Evolutionary conservation across 1,140 invertebrate species (phyloP), one percentile per base, ranked within the genome.

Genomic region (Zophobas atratus): DNA sequence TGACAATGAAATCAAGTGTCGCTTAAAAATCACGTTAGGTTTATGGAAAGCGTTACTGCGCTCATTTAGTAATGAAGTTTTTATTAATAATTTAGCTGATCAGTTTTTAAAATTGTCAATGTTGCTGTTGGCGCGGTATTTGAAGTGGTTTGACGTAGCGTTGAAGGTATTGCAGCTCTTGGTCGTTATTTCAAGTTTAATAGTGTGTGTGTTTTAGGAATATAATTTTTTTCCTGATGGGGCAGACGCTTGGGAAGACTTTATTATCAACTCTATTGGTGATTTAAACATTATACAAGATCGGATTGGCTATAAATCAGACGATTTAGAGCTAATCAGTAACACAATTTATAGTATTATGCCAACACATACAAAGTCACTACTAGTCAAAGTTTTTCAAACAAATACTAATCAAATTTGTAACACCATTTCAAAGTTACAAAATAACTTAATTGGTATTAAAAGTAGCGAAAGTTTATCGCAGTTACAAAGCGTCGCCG

Each of bases 401-500:
- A 46, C 49, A 32, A 84, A 84, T 78, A 48, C 63, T 43, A 84
- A 87, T 77, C 87, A 89, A 79, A 84, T 92, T 35, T 85, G 86
- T 70, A 88, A 90, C 46, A 88, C 89, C 2, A 85, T 87, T 60
- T 84, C 86, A 49, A 82, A 85, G 49, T 84, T 94, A 53, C 75
- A 84, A 78, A 84, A 85, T 34, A 86, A 88, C 67, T 87, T 91
- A 81, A 87, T 87, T 55, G 56, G 48, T 8, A 49, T 92, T 43
- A 91, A 89, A 70, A 86, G 88, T 79, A 85, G 87, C 1, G 88
- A 90, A 83, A 90, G 89, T 85, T 86, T 89, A 73, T 83, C 86
- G 38, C 88, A 91, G 75, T 88, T 94, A 76, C 91, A 92, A 84
- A 92, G 93, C 90, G 95, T 98, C 1, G 94, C 92, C 80, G 96